Conservation (phyloP, 2,888 invertebrate species). For the Galerucella nymphaeae region DNA sequence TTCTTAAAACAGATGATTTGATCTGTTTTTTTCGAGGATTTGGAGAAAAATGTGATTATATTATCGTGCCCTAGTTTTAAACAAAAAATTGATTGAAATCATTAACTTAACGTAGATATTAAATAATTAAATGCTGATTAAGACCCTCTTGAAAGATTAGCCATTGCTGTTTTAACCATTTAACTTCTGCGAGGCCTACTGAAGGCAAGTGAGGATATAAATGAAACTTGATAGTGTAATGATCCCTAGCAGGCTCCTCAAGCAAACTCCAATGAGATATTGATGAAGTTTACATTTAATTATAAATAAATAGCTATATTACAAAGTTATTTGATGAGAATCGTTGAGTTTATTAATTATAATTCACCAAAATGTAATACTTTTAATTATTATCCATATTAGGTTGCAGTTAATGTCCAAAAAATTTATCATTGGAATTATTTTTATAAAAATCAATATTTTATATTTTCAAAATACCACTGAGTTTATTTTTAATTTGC, state of each 20-base stretch:
- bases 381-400: not conserved
- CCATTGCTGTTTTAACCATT: not conserved
- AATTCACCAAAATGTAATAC: not conserved
- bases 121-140: not conserved
- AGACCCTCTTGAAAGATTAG: not conserved
- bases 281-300: slow-evolving; percentile 37
- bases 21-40: no score
- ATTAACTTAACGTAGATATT: not conserved
- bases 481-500: no score
- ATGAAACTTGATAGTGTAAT: not conserved
- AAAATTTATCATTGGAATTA: no score
- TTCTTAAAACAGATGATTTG: no score
- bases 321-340: slow-evolving; percentile 34
- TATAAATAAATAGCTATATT: slow-evolving; percentile 21
- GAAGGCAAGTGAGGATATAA: no score
- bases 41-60: no score
- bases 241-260: slow-evolving; percentile 21
- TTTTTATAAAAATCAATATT: no score
- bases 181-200: not conserved
- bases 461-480: no score
- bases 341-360: not conserved
- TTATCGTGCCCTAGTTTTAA: not conserved
- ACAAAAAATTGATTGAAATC: not conserved
- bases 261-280: slow-evolving; percentile 39
- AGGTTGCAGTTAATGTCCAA: not conserved